phyloP scores from a whole-genome alignment of 2,797 vertebrate species.

The Acipenser ruthenus region DNA sequence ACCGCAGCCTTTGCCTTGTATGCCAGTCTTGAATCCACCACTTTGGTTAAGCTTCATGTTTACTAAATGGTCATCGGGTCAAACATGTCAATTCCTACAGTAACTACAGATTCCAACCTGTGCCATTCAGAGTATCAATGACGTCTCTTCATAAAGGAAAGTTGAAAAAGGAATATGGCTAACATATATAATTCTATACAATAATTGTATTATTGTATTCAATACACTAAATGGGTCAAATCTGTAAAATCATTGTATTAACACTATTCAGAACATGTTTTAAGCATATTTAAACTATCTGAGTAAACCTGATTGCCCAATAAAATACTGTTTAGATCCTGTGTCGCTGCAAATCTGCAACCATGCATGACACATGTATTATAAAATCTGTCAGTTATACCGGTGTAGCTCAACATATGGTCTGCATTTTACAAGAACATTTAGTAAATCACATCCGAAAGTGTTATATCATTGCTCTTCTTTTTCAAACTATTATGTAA shows the following conservation, averaged over 20 bases:
- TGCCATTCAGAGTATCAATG: too few species aligned
- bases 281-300: neutral
- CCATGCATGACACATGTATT: neutral
- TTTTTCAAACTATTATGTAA: constrained; percentile 19
- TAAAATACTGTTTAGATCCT: neutral
- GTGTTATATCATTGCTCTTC: constrained; percentile 40
- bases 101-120: too few species aligned
- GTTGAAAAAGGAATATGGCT: too few species aligned
- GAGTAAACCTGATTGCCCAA: neutral
- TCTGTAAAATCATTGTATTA: too few species aligned
- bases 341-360: neutral
- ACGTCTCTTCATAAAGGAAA: too few species aligned
- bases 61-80: too few species aligned
- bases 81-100: too few species aligned
- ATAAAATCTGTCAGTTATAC: neutral
- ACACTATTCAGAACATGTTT: neutral
- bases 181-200: neutral
- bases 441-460: constrained; percentile 24
- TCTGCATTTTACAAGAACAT: constrained; percentile 29
- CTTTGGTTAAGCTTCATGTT: too few species aligned
- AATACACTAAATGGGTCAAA: too few species aligned
- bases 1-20: too few species aligned
- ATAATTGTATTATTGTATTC: too few species aligned
- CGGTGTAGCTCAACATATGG: constrained; percentile 34
- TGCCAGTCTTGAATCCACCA: too few species aligned